Evolutionary conservation across 2,888 invertebrate species (phyloP).

Genomic region (Acronicta psi): DNA sequence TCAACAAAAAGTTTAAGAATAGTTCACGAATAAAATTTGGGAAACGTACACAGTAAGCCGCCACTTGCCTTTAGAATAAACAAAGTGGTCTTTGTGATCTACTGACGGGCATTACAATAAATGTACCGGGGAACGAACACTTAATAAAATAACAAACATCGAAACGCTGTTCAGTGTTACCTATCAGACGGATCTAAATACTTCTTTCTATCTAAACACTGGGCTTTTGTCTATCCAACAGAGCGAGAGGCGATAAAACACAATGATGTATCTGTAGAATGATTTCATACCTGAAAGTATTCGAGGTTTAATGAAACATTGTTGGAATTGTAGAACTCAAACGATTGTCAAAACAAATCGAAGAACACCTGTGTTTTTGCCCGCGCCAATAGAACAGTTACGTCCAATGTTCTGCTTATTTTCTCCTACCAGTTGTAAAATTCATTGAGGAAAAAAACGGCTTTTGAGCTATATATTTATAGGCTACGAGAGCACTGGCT

Average conservation of each 20-base stretch:
- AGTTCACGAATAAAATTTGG: constrained; percentile 63
- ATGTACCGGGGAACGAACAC: constrained; percentile 78
- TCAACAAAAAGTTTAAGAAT: constrained; percentile 63
- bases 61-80: constrained; percentile 73
- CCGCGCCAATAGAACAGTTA: constrained; percentile 33
- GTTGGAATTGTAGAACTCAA: constrained; percentile 43
- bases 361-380: constrained; percentile 35
- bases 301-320: constrained; percentile 45
- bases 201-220: constrained; percentile 78
- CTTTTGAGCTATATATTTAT: constrained; percentile 26
- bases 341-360: constrained; percentile 55
- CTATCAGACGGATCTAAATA: constrained; percentile 76
- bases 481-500: constrained; percentile 27
- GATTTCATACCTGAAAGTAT: constrained; percentile 42
- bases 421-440: constrained; percentile 45
- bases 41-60: constrained; percentile 59
- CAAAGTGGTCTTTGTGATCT: constrained; percentile 77
- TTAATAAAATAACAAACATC: constrained; percentile 85
- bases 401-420: constrained; percentile 49
- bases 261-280: constrained; percentile 61
- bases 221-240: constrained; percentile 83
- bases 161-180: constrained; percentile 76
- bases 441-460: constrained; percentile 45
- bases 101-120: constrained; percentile 80
- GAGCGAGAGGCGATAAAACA: constrained; percentile 66